Percentiles rank a stretch among this genome's conserved stretches.
phyloP scores from a whole-genome alignment of 2,888 invertebrate genomes.

The Drosophila neonasuta region DNA sequence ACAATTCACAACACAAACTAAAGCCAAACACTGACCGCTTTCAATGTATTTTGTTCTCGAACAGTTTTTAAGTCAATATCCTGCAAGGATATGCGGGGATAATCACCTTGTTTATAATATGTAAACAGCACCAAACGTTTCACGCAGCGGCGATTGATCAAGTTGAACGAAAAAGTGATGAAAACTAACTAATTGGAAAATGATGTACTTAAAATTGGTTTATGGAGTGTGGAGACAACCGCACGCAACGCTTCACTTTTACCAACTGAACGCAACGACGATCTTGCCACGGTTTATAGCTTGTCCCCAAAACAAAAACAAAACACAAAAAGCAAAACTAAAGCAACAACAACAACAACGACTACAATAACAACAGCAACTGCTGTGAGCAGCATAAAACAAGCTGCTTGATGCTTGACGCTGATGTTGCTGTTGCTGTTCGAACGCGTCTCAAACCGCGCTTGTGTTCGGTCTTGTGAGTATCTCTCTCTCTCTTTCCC shows the following conservation, averaged over 20 bases:
- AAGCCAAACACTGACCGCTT: not conserved
- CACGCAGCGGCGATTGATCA: constrained; percentile 25
- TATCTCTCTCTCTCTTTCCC: constrained; percentile 6
- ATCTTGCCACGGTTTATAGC: constrained; percentile 82
- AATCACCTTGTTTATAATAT: constrained; percentile 43
- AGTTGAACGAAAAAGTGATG: constrained; percentile 14
- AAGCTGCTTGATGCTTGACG: constrained; percentile 31
- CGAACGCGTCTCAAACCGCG: constrained; percentile 60
- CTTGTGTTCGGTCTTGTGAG: constrained; percentile 20
- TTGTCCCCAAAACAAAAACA: constrained; percentile 77
- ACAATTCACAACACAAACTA: constrained; percentile 35
- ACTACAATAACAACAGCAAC: constrained; percentile 32
- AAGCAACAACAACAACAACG: constrained; percentile 31
- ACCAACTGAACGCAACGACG: constrained; percentile 82
- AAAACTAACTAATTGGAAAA: constrained; percentile 21
- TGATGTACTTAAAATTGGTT: constrained; percentile 28
- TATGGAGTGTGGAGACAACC: constrained; percentile 63
- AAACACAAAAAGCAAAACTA: constrained; percentile 39
- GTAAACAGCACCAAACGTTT: constrained; percentile 28
- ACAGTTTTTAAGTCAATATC: constrained; percentile 32
- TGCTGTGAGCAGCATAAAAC: constrained; percentile 29
- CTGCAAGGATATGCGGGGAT: constrained; percentile 42
- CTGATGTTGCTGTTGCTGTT: constrained; percentile 58
- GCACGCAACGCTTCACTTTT: constrained; percentile 81
- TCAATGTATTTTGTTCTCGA: constrained; percentile 2